These are phyloP conservation scores for Trididemnum nubilum DNA, from an alignment of 23 tunicate genomes.

Conservation along the genomic window DNA sequence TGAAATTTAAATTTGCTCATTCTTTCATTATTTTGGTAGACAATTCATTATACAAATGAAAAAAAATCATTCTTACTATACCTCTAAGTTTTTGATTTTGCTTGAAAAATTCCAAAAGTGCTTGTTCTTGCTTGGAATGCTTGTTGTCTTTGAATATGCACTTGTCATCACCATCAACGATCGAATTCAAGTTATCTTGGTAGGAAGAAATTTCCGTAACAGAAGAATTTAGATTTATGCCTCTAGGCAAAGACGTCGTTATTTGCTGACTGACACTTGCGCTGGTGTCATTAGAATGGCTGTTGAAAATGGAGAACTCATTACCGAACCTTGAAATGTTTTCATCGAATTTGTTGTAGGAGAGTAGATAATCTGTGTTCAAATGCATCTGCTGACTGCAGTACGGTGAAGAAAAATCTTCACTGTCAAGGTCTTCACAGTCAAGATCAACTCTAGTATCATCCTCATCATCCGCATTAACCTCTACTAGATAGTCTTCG, in stretches of 20 bases:
- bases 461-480: conserved; percentile 37
- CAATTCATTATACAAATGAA: too few relatives aligned
- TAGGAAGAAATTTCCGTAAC: neutral
- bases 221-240: too few relatives aligned
- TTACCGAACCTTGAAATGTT: neutral
- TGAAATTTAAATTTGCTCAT: too few relatives aligned
- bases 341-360: neutral
- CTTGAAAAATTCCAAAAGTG: neutral
- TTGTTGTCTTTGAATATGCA: neutral
- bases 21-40: too few relatives aligned
- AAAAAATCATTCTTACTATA: too few relatives aligned
- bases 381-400: neutral
- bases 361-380: neutral
- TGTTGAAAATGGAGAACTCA: neutral
- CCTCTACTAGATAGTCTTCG: conserved; percentile 20
- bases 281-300: neutral
- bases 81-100: neutral
- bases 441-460: conserved; percentile 32
- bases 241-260: too few relatives aligned
- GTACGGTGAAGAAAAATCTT: conserved; percentile 11
- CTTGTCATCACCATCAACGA: neutral
- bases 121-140: neutral
- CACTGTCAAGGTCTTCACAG: conserved; percentile 17
- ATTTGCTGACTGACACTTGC: neutral
- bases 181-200: neutral